Evolutionary conservation across 2,888 invertebrate species (phyloP).

Genomic region (Lordiphosa fenestrarum): DNA sequence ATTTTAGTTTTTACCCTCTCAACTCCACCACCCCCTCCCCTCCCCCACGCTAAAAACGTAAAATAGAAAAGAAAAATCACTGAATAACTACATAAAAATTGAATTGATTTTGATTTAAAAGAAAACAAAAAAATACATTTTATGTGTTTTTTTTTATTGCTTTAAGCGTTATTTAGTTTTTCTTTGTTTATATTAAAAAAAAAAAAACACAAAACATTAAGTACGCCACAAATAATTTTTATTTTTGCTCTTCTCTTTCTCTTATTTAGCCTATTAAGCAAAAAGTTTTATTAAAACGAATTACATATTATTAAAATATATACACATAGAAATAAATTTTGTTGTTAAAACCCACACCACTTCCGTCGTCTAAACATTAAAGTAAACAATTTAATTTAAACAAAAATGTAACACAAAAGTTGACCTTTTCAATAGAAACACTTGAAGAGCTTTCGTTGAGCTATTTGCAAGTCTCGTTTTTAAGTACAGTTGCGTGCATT

Average conservation of each 20-base stretch:
- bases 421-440: no score
- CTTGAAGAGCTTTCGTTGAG: no score
- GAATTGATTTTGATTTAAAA: slow-evolving; percentile 45
- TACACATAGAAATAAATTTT: slow-evolving; percentile 60
- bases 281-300: slow-evolving; percentile 44
- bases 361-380: slow-evolving; percentile 18
- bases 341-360: slow-evolving; percentile 53
- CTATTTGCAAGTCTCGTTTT: no score
- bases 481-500: no score
- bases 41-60: background rate
- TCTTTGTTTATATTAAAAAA: slow-evolving; percentile 65
- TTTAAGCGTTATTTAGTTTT: slow-evolving; percentile 76
- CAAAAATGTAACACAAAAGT: slow-evolving; percentile 12
- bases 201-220: slow-evolving; percentile 11
- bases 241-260: slow-evolving; percentile 51
- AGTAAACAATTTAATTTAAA: slow-evolving; percentile 32
- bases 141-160: slow-evolving; percentile 62
- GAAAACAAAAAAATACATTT: slow-evolving; percentile 36
- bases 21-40: no score
- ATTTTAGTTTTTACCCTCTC: slow-evolving; percentile 21
- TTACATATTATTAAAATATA: slow-evolving; percentile 43
- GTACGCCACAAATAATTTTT: slow-evolving; percentile 44
- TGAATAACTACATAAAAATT: slow-evolving; percentile 30
- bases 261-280: slow-evolving; percentile 46
- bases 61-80: background rate